phyloP scores from a whole-genome alignment of 2,113 vertebrate genomes.

The Caretta caretta region DNA sequence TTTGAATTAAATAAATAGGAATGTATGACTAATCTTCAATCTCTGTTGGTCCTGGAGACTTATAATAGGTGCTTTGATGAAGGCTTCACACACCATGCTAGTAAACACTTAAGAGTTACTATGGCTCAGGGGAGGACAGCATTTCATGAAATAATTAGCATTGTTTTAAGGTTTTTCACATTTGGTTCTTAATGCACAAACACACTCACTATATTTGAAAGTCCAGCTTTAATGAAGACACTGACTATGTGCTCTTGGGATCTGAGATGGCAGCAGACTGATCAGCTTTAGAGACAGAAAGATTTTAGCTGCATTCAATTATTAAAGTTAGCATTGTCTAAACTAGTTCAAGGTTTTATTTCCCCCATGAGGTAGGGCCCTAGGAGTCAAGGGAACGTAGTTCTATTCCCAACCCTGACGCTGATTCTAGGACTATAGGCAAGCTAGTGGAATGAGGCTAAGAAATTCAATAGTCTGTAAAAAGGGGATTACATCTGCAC shows the following conservation, averaged over 20 bases:
- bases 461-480: neutral
- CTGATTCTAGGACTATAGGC: neutral
- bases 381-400: neutral
- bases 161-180: neutral
- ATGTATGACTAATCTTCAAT: neutral
- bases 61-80: neutral
- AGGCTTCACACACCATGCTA: neutral
- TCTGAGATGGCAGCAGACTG: neutral
- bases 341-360: neutral
- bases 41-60: neutral
- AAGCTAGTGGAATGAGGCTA: neutral
- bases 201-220: neutral
- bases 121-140: neutral
- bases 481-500: neutral
- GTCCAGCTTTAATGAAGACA: neutral
- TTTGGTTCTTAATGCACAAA: neutral
- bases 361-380: neutral
- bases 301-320: neutral
- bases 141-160: neutral
- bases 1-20: rapidly evolving
- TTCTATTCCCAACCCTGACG: neutral
- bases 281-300: neutral
- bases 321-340: neutral
- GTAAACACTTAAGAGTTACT: neutral
- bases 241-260: neutral